A percentile compares a stretch with the other conserved stretches of the same genome.
Conservation (phyloP, 2,888 invertebrate species). For the Rhagonycha fulva region DNA sequence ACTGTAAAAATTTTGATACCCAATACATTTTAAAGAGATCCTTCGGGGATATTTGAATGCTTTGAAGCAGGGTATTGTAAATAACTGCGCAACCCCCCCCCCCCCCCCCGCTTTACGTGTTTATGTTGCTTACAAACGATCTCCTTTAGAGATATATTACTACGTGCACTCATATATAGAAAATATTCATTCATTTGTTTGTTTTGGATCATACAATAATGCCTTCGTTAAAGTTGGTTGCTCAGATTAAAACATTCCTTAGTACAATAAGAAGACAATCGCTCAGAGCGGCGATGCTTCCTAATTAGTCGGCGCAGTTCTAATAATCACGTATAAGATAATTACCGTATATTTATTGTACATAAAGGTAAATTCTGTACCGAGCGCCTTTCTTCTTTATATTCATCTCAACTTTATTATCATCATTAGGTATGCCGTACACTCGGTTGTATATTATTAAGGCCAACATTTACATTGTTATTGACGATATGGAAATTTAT, state of each 20-base stretch:
- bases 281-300: conserved; percentile 31
- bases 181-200: background rate
- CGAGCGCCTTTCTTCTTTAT: conserved; percentile 19
- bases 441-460: conserved; percentile 24
- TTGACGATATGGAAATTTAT: conserved; percentile 24
- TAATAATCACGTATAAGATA: conserved; percentile 35
- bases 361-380: conserved; percentile 25
- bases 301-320: conserved; percentile 34
- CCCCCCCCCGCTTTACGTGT: background rate
- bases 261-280: conserved; percentile 28
- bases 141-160: background rate
- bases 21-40: background rate
- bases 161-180: background rate
- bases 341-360: conserved; percentile 32
- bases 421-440: conserved; percentile 30
- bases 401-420: conserved; percentile 21
- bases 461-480: conserved; percentile 21
- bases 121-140: background rate
- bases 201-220: background rate
- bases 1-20: background rate
- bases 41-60: background rate
- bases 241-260: background rate
- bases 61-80: background rate
- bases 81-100: background rate
- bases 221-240: background rate